Evolutionary conservation across 2,113 vertebrate species (phyloP), one percentile per base, ranked within the genome.

Genomic region (Holacanthus passer): DNA sequence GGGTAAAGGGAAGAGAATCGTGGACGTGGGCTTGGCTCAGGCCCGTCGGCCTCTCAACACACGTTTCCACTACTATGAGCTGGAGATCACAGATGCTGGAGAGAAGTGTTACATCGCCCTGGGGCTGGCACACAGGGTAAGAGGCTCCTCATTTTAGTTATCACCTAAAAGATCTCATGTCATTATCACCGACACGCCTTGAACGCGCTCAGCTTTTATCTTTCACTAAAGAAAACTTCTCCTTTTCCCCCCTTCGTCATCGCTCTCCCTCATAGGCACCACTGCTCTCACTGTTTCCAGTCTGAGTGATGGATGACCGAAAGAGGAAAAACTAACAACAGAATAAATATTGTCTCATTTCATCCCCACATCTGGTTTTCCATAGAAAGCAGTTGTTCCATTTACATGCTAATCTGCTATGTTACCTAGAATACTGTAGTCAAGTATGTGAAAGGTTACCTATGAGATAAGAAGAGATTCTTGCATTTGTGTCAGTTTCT

Each of bases 101-200:
- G 97, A 98, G 87, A 97, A 98, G 86, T 98, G 97, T 92, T 98
- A 98, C 89, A 98, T 98, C 7, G 97, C 97, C 43, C 87, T 98
- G 90, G 97, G 97, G n/a, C 95, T 98, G 91, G 97, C 97, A 53
- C 95, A 96, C 86, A 97, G 96, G 96, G 97, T 98, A 86, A 89
- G 95, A 74, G 41, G 14, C 79, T 62, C 68, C 52, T 67, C 7
- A 1, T 52, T 64, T 53, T 13, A 67, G 27, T 71, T 68, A 13
- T 68, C 65, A 52, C 29, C 2, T n/a, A 70, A 65, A 80, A 68
- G 72, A 75, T 55, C 69, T 63, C 79, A 22, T 73, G 72, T 67
- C 87, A 67, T 17, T 37, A 32, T 55, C 76, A 56, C 2, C 31
- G 58, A 72, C 77, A 68, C 47, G 3, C 43, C 2, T 2, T 17